phyloP scores from a whole-genome alignment of 2,113 vertebrate species.

The Beaufortia kweichowensis region DNA sequence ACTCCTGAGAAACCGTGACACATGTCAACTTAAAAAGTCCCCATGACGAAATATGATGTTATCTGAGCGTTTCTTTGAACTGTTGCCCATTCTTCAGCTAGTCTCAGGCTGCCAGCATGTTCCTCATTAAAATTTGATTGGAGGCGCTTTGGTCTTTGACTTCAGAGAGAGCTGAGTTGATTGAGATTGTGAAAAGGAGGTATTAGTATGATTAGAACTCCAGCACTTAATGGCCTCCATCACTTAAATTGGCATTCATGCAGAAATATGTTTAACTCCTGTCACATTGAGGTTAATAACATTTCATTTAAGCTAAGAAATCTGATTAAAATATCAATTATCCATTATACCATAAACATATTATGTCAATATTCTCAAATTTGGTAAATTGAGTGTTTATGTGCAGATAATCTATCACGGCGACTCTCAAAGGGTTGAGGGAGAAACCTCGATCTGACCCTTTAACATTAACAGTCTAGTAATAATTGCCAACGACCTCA shows the following conservation, averaged over 20 bases:
- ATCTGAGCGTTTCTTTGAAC: slow-evolving; percentile 28
- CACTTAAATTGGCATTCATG: slow-evolving; percentile 70
- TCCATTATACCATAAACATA: slow-evolving; percentile 6
- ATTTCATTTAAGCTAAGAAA: slow-evolving; percentile 45
- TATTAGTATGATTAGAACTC: slow-evolving; percentile 77
- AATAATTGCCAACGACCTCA: background rate
- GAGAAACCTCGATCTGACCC: background rate
- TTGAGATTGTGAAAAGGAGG: slow-evolving; percentile 71
- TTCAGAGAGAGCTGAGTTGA: slow-evolving; percentile 57
- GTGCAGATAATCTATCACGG: background rate
- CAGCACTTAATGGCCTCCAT: slow-evolving; percentile 81
- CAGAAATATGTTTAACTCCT: slow-evolving; percentile 52
- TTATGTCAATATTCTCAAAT: background rate
- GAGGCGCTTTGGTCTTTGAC: slow-evolving; percentile 35
- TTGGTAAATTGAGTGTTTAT: background rate
- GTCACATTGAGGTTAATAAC: slow-evolving; percentile 57
- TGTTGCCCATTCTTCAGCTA: slow-evolving; percentile 17
- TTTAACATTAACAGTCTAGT: background rate
- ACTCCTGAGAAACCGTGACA: background rate
- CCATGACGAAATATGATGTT: slow-evolving; percentile 16
- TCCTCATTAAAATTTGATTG: slow-evolving; percentile 43
- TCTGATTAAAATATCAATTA: slow-evolving; percentile 47
- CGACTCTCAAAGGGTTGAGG: background rate
- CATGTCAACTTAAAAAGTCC: background rate
- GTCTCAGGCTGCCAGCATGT: slow-evolving; percentile 16